Percentiles rank a stretch among this genome's conserved stretches.
phyloP scores from a whole-genome alignment of 2,797 vertebrate species.

The Fringilla coelebs region DNA sequence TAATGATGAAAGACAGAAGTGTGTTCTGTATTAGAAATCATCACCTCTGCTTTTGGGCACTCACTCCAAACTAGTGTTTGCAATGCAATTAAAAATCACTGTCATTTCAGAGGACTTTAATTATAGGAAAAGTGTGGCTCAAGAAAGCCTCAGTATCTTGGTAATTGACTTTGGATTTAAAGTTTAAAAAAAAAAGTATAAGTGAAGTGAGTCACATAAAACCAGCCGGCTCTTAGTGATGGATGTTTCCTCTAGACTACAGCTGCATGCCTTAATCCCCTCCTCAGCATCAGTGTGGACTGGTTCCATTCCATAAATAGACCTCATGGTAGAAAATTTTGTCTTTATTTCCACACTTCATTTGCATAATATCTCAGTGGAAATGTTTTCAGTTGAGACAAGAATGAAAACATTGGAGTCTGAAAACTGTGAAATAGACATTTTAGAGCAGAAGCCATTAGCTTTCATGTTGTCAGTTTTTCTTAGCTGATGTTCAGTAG shows the following conservation, averaged over 20 bases:
- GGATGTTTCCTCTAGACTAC: background rate
- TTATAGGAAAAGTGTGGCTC: background rate
- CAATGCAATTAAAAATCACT: conserved; percentile 63
- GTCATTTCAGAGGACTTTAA: conserved; percentile 49
- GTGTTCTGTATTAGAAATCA: background rate
- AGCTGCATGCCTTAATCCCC: background rate
- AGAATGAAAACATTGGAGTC: background rate
- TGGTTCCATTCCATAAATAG: background rate
- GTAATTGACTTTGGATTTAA: conserved; percentile 28
- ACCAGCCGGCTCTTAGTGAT: background rate
- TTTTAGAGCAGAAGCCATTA: background rate
- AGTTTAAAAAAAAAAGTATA: background rate
- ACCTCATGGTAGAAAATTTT: background rate
- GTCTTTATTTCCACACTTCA: background rate
- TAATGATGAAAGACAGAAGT: background rate
- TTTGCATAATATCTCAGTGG: background rate
- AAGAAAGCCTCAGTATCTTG: background rate
- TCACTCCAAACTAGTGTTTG: conserved; percentile 24
- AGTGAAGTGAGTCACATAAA: conserved; percentile 15
- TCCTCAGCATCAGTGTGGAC: background rate
- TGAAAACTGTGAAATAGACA: background rate
- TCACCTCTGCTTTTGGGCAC: background rate
- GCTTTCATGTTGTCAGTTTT: background rate
- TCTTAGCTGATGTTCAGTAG: background rate
- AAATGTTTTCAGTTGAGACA: background rate